phyloP scores from a whole-genome alignment of 2,113 vertebrate species.

The Noturus placidus region DNA sequence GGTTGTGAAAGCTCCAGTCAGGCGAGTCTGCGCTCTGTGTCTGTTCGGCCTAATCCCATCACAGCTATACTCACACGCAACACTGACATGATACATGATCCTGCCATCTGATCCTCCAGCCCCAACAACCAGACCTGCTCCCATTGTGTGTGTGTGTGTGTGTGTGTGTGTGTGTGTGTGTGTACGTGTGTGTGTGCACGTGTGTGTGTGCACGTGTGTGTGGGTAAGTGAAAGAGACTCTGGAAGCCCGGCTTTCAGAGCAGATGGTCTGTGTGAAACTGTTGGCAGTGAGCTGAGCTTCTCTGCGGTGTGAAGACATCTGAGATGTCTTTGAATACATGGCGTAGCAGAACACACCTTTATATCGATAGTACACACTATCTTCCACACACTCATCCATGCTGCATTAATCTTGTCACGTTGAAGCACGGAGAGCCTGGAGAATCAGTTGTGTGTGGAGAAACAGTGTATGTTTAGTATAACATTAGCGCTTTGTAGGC shows the following conservation, averaged over 20 bases:
- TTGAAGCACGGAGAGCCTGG: background rate
- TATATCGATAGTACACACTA: background rate
- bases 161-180: conserved; percentile 29
- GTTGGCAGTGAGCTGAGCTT: conserved; percentile 35
- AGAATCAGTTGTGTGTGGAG: background rate
- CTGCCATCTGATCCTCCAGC: conserved; percentile 44
- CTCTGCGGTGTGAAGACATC: conserved; percentile 22
- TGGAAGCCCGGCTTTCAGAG: conserved; percentile 47
- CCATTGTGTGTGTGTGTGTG: conserved; percentile 28
- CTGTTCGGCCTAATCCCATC: conserved; percentile 41
- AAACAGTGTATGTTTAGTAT: background rate
- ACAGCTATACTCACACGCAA: conserved; percentile 34
- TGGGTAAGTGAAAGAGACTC: conserved; percentile 20
- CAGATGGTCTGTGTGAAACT: conserved; percentile 50
- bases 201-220: conserved; percentile 17
- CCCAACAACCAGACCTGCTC: conserved; percentile 42
- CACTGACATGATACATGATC: conserved; percentile 52
- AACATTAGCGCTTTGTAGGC: conserved; percentile 51
- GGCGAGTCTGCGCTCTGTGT: conserved; percentile 10
- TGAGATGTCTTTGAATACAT: conserved; percentile 26
- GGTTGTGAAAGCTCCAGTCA: conserved; percentile 40
- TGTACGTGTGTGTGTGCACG: conserved; percentile 33
- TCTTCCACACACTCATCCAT: background rate
- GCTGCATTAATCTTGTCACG: background rate
- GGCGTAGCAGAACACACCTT: conserved; percentile 25